Percentiles rank a stretch among this genome's conserved stretches.
Evolutionary conservation across 2,797 vertebrate genomes (phyloP).

Genomic region (Melanotaenia boesemani): DNA sequence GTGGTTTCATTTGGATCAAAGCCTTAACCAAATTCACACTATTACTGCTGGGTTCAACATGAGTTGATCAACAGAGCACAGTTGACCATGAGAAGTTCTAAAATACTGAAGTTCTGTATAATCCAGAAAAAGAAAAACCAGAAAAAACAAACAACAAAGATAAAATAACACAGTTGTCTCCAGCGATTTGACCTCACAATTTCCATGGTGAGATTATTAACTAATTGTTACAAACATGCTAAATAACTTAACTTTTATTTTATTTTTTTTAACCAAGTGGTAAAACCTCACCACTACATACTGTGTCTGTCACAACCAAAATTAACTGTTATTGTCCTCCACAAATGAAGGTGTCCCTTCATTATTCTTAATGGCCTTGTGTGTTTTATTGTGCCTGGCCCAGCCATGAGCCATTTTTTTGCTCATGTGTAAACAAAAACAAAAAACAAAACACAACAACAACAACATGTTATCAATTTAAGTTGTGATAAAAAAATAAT

Average conservation of each 20-base stretch:
- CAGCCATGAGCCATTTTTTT: slow-evolving; percentile 1
- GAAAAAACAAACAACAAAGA: too few species aligned
- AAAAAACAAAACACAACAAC: not conserved
- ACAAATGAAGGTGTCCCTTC: slow-evolving; percentile 19
- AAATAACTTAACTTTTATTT: too few species aligned
- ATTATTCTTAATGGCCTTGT: slow-evolving; percentile 13
- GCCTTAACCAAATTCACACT: not conserved
- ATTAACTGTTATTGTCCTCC: slow-evolving; percentile 12
- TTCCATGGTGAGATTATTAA: not conserved
- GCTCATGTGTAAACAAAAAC: not conserved
- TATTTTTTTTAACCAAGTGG: not conserved
- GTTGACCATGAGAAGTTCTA: not conserved
- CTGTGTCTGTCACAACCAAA: not conserved
- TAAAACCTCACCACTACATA: not conserved
- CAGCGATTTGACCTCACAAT: not conserved
- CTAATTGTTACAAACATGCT: not conserved
- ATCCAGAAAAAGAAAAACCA: not conserved
- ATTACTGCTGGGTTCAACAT: not conserved
- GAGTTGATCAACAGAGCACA: not conserved
- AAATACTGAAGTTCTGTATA: not conserved
- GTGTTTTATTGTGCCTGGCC: slow-evolving; percentile 5
- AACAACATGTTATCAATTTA: not conserved
- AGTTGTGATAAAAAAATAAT: slow-evolving; percentile 12
- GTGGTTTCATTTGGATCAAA: slow-evolving; percentile 39
- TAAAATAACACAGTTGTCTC: not conserved